These are phyloP conservation scores for Spodoptera frugiperda DNA, from an alignment of 1,140 invertebrate species.

Conservation along the genomic window DNA sequence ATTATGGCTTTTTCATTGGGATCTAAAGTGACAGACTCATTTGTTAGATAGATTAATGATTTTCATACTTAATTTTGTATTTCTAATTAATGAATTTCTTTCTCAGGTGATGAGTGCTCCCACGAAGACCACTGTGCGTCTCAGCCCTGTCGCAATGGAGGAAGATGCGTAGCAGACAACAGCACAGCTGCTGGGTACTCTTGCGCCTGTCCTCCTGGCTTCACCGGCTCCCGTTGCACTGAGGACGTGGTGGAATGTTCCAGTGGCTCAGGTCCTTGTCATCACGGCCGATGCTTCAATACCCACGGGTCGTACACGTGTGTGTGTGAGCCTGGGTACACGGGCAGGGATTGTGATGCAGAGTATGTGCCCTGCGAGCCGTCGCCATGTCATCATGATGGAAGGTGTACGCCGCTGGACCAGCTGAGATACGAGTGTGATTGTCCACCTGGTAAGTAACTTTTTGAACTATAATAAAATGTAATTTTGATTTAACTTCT, in stretches of 20 bases:
- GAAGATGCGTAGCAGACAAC: conserved; percentile 91
- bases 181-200: conserved; percentile 88
- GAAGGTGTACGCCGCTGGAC: conserved; percentile 91
- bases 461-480: not conserved
- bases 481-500: not conserved
- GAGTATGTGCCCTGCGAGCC: conserved; percentile 96
- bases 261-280: conserved; percentile 90
- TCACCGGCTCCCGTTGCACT: conserved; percentile 93
- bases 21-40: not conserved
- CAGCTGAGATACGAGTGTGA: conserved; percentile 93
- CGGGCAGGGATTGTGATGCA: conserved; percentile 95
- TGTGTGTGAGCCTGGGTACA: conserved; percentile 95
- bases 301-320: conserved; percentile 97
- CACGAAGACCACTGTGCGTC: conserved; percentile 95
- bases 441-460: conserved; percentile 93
- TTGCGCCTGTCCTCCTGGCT: conserved; percentile 95
- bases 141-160: conserved; percentile 95
- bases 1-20: not conserved
- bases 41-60: not conserved
- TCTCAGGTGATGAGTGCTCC: conserved; percentile 94
- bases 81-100: conserved; percentile 52
- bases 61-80: not conserved
- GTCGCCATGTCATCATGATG: conserved; percentile 96
- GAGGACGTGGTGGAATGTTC: conserved; percentile 96
- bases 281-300: conserved; percentile 94